Percentiles rank a stretch among this genome's conserved stretches.
These are phyloP conservation scores for Minunthozetes semirufus DNA, from an alignment of 2,888 invertebrate species.

Conservation along the genomic window DNA sequence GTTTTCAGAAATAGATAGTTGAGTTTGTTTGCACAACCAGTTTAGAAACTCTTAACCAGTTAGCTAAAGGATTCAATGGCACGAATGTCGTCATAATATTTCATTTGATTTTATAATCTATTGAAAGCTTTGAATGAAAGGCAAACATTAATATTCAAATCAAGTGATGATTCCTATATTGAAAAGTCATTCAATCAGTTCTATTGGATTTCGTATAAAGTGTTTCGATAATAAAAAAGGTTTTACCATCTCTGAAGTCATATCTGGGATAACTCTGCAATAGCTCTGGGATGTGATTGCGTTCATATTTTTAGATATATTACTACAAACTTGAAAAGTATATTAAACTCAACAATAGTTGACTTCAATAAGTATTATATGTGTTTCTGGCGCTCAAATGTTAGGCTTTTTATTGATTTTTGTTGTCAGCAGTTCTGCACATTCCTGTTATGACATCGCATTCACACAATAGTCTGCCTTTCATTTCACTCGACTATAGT, in stretches of 20 bases:
- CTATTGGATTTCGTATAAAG: not conserved
- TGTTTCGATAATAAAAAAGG: not conserved
- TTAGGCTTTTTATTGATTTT: constrained; percentile 6
- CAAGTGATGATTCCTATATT: not conserved
- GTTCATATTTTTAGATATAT: not conserved
- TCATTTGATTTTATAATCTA: not conserved
- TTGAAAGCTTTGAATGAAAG: not conserved
- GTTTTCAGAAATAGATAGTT: no score
- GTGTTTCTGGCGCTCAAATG: not conserved
- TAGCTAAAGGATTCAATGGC: not conserved
- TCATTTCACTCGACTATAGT: not conserved
- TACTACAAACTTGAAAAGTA: not conserved
- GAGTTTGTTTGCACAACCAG: no score
- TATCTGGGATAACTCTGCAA: not conserved
- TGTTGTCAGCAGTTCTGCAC: not conserved
- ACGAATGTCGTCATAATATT: not conserved
- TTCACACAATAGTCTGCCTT: not conserved
- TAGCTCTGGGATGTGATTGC: not conserved
- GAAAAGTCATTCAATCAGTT: not conserved
- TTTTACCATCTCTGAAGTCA: not conserved
- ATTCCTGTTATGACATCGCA: not conserved
- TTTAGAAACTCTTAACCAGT: not conserved
- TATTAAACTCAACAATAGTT: not conserved
- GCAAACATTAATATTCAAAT: constrained; percentile 19
- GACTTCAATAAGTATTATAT: not conserved